Conservation (phyloP, 2,888 invertebrate species). For the Exephanes ischioxanthus region DNA sequence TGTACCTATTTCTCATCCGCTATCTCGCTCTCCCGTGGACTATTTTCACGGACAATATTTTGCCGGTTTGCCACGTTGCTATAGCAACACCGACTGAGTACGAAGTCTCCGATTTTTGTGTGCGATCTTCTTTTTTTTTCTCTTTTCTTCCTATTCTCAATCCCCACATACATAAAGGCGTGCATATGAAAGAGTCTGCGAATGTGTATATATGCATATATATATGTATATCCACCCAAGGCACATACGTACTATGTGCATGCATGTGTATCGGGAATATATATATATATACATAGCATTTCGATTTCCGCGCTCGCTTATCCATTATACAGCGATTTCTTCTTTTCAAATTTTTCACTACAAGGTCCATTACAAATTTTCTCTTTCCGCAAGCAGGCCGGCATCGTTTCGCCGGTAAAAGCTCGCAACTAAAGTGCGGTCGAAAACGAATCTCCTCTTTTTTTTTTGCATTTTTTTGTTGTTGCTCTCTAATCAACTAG, state of each 20-base stretch:
- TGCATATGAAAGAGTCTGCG: conserved; percentile 1
- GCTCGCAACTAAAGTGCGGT: not conserved
- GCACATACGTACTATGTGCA: not conserved
- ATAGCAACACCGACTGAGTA: conserved; percentile 78
- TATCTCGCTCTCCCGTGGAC: conserved; percentile 63
- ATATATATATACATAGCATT: not conserved
- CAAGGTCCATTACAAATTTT: conserved; percentile 62
- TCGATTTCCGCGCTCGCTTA: conserved; percentile 61
- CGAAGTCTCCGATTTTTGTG: conserved; percentile 65
- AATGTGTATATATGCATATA: not conserved
- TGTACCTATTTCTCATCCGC: conserved; percentile 60
- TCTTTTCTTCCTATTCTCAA: conserved; percentile 25
- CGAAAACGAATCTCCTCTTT: conserved; percentile 1
- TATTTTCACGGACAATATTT: conserved; percentile 78
- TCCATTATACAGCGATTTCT: conserved; percentile 73
- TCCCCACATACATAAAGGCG: conserved; percentile 24
- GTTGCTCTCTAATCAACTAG: conserved; percentile 28
- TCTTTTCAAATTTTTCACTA: conserved; percentile 67
- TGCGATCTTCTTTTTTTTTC: conserved; percentile 63
- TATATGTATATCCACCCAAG: not conserved
- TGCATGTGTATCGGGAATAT: not conserved
- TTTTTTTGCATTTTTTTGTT: conserved; percentile 5
- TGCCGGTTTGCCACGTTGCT: conserved; percentile 80
- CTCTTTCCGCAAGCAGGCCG: not conserved
- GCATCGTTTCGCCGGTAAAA: conserved; percentile 10